Percentiles rank a stretch among this genome's conserved stretches.
phyloP scores from a whole-genome alignment of 1,140 invertebrate genomes.

The Brachionus angularis region DNA sequence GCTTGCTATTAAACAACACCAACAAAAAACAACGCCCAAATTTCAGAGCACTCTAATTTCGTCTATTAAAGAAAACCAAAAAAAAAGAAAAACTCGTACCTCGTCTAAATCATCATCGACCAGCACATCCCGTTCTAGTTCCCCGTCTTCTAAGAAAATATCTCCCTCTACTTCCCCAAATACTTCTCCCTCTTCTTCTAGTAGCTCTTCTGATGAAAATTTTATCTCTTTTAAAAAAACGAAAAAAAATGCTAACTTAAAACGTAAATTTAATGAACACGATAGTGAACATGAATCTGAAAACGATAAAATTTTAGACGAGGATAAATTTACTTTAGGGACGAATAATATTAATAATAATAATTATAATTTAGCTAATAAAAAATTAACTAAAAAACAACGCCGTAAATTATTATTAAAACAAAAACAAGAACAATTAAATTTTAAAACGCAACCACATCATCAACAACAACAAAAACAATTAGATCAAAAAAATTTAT shows the following conservation, averaged over 20 bases:
- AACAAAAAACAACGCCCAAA: conserved; percentile 9
- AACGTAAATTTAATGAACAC: conserved; percentile 18
- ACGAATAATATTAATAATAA: background rate
- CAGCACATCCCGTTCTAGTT: background rate
- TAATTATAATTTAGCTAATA: no score
- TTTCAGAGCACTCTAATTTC: no score
- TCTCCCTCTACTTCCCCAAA: background rate
- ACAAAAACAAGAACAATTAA: conserved; percentile 18
- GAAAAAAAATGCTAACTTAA: conserved; percentile 9
- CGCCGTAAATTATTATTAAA: background rate
- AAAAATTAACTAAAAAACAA: conserved; percentile 17
- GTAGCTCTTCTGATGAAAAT: conserved; percentile 13
- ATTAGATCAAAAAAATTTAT: background rate
- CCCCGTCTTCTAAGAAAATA: background rate
- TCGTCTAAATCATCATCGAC: background rate
- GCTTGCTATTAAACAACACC: no score
- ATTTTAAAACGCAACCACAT: no score
- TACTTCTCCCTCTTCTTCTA: background rate
- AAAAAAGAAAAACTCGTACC: background rate
- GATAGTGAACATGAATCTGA: background rate
- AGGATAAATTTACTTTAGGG: background rate
- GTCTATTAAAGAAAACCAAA: conserved; percentile 11
- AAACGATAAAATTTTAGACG: background rate
- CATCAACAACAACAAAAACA: background rate
- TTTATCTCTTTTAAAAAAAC: conserved; percentile 33